Evolutionary conservation across 1,140 invertebrate species (phyloP), one percentile per base, ranked within the genome.

Genomic region (Aphaenogaster rudis): DNA sequence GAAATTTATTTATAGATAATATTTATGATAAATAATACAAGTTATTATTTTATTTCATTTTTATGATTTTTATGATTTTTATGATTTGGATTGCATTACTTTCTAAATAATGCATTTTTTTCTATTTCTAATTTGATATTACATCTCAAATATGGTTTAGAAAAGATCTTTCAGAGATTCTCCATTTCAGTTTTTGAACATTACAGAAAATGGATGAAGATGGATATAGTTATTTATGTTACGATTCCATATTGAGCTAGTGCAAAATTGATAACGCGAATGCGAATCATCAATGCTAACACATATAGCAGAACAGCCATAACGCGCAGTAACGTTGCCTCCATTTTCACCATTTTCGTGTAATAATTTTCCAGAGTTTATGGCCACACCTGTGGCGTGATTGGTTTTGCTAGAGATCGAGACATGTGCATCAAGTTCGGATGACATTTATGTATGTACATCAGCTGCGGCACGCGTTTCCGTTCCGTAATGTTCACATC

Each of bases 311-410:
- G 59, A 79, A 57, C 48, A 71, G 50, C 64, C 50, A n/a, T 81
- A 81, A 81, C 50, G 50, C 6, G 15, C 28, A 15, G 74, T 36
- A 85, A 77, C 21, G 45, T 64, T 48, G 36, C 61, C 61, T 78
- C 21, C 66, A 71, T 84, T 82, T 71, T 80, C 86, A 79, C 45
- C 74, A 59, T 28, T 28, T 28, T 28, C 61, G 59, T n/a, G 59
- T 21, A 71, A 71, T 59, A 71, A 81, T 84, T 71, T 84, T 86
- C 33, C 72, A 17, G 82, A 80, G 82, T 86, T 86, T 77, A 85
- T 61, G 74, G 74, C 57, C 74, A 86, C 82, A 86, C 76, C 82
- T 86, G 82, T 80, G 74, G 39, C 82, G 50, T 66, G 82, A 86
- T 86, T 86, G 82, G 59, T 80, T 86, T 80, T 64, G 82, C 21